These are phyloP conservation scores for Gambusia affinis DNA, from an alignment of 2,113 vertebrate genomes.

Conservation along the genomic window DNA sequence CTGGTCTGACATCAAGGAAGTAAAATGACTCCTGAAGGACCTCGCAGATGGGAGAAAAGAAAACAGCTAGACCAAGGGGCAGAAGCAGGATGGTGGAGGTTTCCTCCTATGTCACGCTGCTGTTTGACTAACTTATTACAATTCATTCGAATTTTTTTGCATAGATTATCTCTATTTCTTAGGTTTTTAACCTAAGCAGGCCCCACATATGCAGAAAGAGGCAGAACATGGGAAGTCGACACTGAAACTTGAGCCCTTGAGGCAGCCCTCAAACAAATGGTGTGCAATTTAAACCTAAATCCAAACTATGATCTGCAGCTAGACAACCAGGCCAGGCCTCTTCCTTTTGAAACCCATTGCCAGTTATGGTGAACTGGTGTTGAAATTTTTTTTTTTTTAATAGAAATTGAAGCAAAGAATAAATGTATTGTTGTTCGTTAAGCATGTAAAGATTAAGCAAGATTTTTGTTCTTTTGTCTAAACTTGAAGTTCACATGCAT, in stretches of 20 bases:
- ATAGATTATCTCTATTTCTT: too few species aligned
- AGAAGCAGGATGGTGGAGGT: too few species aligned
- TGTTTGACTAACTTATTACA: too few species aligned
- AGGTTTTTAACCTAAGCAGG: too few species aligned
- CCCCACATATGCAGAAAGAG: not conserved
- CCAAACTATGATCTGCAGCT: not conserved
- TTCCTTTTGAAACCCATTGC: not conserved
- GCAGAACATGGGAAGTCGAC: not conserved
- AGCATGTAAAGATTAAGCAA: too few species aligned
- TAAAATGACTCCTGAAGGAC: conserved; percentile 63
- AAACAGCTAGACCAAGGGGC: conserved; percentile 11
- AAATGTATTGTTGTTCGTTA: too few species aligned
- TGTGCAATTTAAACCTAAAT: not conserved
- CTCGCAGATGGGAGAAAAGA: conserved; percentile 62
- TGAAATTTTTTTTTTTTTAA: not conserved
- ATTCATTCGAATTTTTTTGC: too few species aligned
- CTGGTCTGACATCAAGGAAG: conserved; percentile 54
- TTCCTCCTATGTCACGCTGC: not conserved
- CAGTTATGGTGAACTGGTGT: not conserved
- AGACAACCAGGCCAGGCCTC: not conserved
- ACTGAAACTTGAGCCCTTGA: not conserved
- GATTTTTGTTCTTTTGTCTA: too few species aligned
- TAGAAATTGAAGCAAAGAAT: too few species aligned
- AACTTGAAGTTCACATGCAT: too few species aligned
- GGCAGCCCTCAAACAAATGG: not conserved